Conservation (phyloP, 2,113 vertebrate species). For the Eulemur macaco region DNA sequence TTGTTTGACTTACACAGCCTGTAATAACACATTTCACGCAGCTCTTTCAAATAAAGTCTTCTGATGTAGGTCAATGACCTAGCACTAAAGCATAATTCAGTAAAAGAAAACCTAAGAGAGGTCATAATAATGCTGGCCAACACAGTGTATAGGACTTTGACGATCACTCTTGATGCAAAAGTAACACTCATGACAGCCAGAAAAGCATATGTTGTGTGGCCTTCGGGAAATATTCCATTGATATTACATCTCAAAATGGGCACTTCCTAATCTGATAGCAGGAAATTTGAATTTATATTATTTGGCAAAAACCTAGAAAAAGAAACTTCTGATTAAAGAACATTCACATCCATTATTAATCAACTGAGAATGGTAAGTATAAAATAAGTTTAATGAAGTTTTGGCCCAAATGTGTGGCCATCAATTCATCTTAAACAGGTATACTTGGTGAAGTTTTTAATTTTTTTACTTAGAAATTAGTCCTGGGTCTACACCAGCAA, state of each 20-base stretch:
- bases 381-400: not conserved
- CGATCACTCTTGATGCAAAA: not conserved
- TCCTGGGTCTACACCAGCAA: not conserved
- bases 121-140: constrained; percentile 15
- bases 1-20: not conserved
- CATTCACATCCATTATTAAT: not conserved
- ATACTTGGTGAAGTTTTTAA: not conserved
- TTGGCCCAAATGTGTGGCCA: not conserved
- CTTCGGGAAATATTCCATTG: not conserved
- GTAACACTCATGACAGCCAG: not conserved
- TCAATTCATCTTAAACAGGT: not conserved
- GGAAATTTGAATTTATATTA: constrained; percentile 14
- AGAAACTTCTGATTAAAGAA: not conserved
- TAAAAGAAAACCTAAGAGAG: constrained; percentile 28
- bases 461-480: not conserved
- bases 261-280: not conserved
- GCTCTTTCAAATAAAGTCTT: constrained; percentile 51
- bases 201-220: not conserved
- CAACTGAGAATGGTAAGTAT: not conserved
- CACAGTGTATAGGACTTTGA: not conserved
- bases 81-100: constrained; percentile 35
- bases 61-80: constrained; percentile 16
- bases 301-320: not conserved
- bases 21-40: constrained; percentile 8
- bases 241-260: not conserved